phyloP scores from a whole-genome alignment of 1,140 invertebrate genomes.

The Aricia agestis region DNA sequence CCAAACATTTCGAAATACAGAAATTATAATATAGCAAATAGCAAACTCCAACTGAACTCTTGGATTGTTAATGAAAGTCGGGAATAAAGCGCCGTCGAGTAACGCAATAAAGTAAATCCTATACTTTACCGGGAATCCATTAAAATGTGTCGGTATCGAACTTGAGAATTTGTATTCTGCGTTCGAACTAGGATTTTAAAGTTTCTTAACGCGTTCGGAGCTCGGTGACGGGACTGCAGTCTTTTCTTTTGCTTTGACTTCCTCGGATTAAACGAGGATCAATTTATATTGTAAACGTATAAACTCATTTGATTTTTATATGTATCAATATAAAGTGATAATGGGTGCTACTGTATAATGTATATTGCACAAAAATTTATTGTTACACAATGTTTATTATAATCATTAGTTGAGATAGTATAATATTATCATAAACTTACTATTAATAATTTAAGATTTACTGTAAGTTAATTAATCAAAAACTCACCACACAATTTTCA shows the following conservation, averaged over 20 bases:
- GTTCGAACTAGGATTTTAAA: conserved; percentile 51
- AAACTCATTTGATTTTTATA: conserved; percentile 5
- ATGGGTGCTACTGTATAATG: too few species aligned
- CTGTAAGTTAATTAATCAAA: too few species aligned
- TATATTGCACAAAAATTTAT: too few species aligned
- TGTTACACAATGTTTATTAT: too few species aligned
- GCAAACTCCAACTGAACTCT: conserved; percentile 1
- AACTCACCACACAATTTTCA: too few species aligned
- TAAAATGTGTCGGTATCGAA: conserved; percentile 37
- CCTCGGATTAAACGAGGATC: conserved; percentile 67
- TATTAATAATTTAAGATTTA: too few species aligned
- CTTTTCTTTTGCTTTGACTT: conserved; percentile 54
- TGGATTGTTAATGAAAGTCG: conserved; percentile 10
- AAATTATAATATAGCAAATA: not conserved
- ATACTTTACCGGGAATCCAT: conserved; percentile 29
- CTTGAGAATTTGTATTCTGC: conserved; percentile 58
- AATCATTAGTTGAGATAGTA: too few species aligned
- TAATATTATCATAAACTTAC: too few species aligned
- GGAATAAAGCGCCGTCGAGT: conserved; percentile 16
- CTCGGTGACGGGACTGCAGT: conserved; percentile 30
- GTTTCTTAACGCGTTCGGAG: conserved; percentile 54
- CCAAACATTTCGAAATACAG: not conserved
- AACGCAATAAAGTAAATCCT: conserved; percentile 30
- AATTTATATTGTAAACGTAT: conserved; percentile 45
- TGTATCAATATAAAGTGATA: too few species aligned